phyloP scores from a whole-genome alignment of 2,797 vertebrate genomes.

The Pseudomugil gertrudae region DNA sequence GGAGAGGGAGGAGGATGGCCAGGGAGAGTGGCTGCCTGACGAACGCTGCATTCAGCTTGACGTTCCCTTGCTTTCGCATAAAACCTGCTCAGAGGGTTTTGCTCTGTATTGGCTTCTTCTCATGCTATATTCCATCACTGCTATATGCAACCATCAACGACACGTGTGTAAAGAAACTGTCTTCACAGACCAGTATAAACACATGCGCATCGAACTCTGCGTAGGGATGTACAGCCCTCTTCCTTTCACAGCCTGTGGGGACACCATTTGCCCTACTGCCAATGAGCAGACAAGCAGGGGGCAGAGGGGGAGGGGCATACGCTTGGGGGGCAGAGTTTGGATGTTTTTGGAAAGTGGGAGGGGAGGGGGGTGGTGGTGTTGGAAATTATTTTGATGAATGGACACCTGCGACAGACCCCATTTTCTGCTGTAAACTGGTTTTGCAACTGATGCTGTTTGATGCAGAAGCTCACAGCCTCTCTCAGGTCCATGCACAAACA shows the following conservation, averaged over 20 bases:
- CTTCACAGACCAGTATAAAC: conserved; percentile 49
- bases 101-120: conserved; percentile 38
- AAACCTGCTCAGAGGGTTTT: conserved; percentile 51
- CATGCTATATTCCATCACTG: conserved; percentile 56
- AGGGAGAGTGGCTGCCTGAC: conserved; percentile 44
- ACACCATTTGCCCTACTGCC: conserved; percentile 52
- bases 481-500: conserved; percentile 18
- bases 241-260: conserved; percentile 46
- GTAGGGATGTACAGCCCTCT: conserved; percentile 48
- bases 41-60: conserved; percentile 62
- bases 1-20: conserved; percentile 54
- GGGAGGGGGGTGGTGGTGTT: conserved; percentile 42
- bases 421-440: conserved; percentile 38
- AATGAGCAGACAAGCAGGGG: conserved; percentile 62
- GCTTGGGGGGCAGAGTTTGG: conserved; percentile 49
- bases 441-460: conserved; percentile 12
- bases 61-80: conserved; percentile 30
- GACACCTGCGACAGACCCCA: conserved; percentile 60
- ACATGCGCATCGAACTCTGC: conserved; percentile 54
- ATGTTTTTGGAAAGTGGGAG: conserved; percentile 16
- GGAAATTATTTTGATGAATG: conserved; percentile 69
- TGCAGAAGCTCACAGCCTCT: conserved; percentile 17
- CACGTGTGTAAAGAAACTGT: conserved; percentile 39
- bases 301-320: conserved; percentile 58
- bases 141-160: conserved; percentile 28